Evolutionary conservation across 2,113 vertebrate genomes (phyloP).

Genomic region (Engystomops pustulosus): DNA sequence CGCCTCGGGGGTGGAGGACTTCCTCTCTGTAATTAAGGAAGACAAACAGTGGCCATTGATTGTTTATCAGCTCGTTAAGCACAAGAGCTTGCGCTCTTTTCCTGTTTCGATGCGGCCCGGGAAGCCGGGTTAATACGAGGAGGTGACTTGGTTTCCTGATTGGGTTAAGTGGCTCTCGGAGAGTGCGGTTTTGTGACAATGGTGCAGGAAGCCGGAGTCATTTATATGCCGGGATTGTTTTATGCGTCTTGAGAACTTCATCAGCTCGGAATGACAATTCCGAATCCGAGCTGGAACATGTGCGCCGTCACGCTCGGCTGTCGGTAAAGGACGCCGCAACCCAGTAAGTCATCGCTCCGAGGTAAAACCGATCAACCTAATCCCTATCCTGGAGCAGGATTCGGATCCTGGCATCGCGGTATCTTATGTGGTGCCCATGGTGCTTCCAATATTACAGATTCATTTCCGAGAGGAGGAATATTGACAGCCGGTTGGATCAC

Average conservation of each 20-base stretch:
- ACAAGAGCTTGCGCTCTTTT: not conserved
- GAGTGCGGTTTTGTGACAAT: constrained; percentile 24
- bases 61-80: constrained; percentile 7
- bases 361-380: not conserved
- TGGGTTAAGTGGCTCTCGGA: constrained; percentile 5
- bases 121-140: constrained; percentile 2
- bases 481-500: not conserved
- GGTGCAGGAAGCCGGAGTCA: constrained; percentile 1
- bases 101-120: not conserved
- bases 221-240: not conserved
- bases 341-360: not conserved
- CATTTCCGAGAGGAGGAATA: not conserved
- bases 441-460: not conserved
- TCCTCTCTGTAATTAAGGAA: not conserved
- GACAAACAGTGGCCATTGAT: not conserved
- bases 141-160: constrained; percentile 1
- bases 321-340: not conserved
- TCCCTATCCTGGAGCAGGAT: not conserved
- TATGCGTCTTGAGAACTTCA: constrained; percentile 9
- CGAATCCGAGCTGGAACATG: not conserved
- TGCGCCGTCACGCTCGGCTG: not conserved
- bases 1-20: not conserved
- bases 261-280: constrained; percentile 26
- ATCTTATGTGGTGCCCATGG: not conserved
- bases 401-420: not conserved